Evolutionary conservation across 1,140 invertebrate genomes (phyloP).

Genomic region (Polypedilum vanderplanki): DNA sequence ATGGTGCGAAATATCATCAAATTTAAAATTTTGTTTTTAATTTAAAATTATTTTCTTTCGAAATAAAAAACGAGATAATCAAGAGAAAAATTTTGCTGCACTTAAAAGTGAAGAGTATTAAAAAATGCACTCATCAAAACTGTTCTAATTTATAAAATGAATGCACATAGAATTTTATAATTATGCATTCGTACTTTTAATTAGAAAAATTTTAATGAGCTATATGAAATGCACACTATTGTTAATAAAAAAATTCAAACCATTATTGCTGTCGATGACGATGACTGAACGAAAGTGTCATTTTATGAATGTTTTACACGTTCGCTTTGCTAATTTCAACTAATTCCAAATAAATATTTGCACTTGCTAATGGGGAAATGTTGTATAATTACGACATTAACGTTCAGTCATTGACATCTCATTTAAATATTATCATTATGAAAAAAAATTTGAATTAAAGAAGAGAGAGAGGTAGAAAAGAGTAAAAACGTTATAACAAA

Average conservation of each 20-base stretch:
- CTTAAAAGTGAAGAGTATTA: not conserved
- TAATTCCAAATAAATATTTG: no score
- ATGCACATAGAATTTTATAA: no score
- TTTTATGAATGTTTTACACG: not conserved
- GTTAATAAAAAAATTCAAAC: conserved; percentile 8
- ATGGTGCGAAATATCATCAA: not conserved
- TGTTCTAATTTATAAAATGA: not conserved
- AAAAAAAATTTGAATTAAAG: not conserved
- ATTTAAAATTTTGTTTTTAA: no score
- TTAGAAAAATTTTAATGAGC: no score
- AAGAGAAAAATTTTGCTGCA: not conserved
- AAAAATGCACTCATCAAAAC: not conserved
- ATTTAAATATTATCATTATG: not conserved
- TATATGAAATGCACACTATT: not conserved
- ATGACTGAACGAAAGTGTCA: not conserved
- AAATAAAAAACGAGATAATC: no score
- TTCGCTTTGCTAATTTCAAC: no score
- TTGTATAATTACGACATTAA: not conserved
- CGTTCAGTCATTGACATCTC: not conserved
- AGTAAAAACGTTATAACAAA: not conserved
- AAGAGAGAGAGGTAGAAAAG: no score
- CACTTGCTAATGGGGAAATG: no score
- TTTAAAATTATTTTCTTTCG: no score
- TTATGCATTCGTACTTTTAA: no score
- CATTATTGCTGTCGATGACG: not conserved